These are phyloP conservation scores for Cerastis rubricosa DNA, from an alignment of 2,888 invertebrate genomes.

Conservation along the genomic window DNA sequence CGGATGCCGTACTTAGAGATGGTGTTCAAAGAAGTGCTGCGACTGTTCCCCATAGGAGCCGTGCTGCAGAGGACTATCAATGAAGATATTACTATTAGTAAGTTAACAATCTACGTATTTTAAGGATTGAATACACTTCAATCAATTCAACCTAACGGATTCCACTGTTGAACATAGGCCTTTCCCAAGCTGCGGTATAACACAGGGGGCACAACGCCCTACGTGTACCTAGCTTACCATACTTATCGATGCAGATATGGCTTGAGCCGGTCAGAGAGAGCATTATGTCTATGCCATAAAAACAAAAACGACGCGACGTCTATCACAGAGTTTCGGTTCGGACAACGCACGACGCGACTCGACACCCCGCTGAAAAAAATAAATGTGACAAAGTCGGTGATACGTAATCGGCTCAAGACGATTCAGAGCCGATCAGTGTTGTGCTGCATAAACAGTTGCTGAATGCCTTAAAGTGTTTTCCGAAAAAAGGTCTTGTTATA, in stretches of 20 bases:
- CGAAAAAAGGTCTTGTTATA: background rate
- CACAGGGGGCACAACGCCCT: background rate
- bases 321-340: background rate
- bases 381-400: background rate
- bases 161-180: background rate
- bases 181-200: background rate
- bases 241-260: background rate
- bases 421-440: background rate
- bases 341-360: too few relatives aligned
- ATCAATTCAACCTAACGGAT: background rate
- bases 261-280: background rate
- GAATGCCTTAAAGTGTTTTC: background rate
- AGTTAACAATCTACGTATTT: constrained; percentile 33
- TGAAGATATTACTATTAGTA: constrained; percentile 82
- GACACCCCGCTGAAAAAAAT: background rate
- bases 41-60: constrained; percentile 84
- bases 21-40: constrained; percentile 82
- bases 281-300: background rate
- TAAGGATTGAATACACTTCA: background rate
- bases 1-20: constrained; percentile 84
- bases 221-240: background rate
- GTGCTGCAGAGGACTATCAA: constrained; percentile 80
- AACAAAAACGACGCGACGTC: background rate
- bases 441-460: background rate
- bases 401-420: background rate